Evolutionary conservation across 2,797 vertebrate genomes (phyloP).

Genomic region (Denticeps clupeoides): DNA sequence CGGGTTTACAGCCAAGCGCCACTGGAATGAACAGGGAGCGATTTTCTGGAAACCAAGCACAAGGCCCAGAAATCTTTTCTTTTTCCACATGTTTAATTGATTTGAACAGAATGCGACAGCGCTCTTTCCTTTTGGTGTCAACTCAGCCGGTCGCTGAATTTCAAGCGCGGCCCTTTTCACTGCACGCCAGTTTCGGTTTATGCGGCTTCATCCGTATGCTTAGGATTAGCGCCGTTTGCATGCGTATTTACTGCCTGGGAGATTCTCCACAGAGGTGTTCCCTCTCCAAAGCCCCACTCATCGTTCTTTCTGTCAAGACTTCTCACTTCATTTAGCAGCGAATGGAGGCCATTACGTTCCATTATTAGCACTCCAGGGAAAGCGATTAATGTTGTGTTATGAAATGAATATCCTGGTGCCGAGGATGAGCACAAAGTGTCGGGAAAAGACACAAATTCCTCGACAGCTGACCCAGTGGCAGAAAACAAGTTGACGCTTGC

Average conservation of each 20-base stretch:
- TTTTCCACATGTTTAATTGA: too few species aligned
- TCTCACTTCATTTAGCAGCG: conserved; percentile 17
- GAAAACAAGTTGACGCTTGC: too few species aligned
- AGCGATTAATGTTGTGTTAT: neutral
- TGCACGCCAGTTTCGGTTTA: neutral
- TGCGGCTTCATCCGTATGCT: too few species aligned
- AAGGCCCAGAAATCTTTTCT: too few species aligned
- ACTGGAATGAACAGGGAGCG: too few species aligned
- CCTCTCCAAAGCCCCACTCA: neutral
- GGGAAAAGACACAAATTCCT: conserved; percentile 2
- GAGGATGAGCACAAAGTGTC: neutral
- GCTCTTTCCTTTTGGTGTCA: too few species aligned
- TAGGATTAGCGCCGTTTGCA: neutral
- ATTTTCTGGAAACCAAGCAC: too few species aligned
- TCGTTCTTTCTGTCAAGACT: conserved; percentile 7
- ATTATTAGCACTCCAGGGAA: conserved; percentile 5
- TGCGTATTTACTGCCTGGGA: neutral
- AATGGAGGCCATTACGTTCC: conserved; percentile 8
- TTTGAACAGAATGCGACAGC: too few species aligned
- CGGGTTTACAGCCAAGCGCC: too few species aligned
- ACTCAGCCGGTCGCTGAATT: too few species aligned
- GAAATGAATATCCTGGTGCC: neutral
- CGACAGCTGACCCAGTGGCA: neutral
- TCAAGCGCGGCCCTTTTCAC: neutral
- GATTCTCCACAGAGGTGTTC: neutral